phyloP scores from a whole-genome alignment of 2,888 invertebrate species.

The Andrena bucephala region DNA sequence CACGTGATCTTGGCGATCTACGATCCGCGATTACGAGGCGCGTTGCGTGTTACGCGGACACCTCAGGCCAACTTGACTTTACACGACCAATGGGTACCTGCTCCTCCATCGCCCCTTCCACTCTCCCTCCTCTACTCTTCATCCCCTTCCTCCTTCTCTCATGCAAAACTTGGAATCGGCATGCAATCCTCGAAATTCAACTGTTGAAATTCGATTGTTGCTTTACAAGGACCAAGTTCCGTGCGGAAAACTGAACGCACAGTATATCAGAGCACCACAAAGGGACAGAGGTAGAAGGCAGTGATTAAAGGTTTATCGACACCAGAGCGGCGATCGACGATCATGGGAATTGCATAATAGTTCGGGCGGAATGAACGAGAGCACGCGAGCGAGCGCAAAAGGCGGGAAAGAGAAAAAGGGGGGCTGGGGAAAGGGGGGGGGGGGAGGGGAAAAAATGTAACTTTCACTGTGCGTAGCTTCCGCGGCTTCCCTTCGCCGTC shows the following conservation, averaged over 20 bases:
- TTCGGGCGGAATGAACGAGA: not conserved
- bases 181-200: too few species aligned
- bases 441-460: constrained; percentile 32
- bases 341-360: constrained; percentile 43
- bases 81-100: constrained; percentile 9
- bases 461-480: constrained; percentile 58
- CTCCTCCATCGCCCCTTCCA: not conserved
- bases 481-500: constrained; percentile 36
- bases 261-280: not conserved
- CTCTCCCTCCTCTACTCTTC: not conserved
- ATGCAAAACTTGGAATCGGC: not conserved
- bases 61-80: constrained; percentile 46
- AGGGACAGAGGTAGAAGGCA: not conserved
- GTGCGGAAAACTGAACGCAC: not conserved
- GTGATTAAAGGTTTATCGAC: not conserved
- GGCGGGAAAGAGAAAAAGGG: constrained; percentile 30
- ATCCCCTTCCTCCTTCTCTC: not conserved
- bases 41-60: constrained; percentile 61
- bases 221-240: too few species aligned
- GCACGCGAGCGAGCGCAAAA: constrained; percentile 27
- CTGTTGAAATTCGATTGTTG: too few species aligned
- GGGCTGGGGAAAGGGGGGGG: too few species aligned
- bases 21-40: constrained; percentile 64
- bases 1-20: constrained; percentile 74
- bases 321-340: not conserved